A percentile compares a stretch with the other conserved stretches of the same genome.
These are phyloP conservation scores for Sebastes kiyomatsui DNA, from an alignment of 2,797 vertebrate genomes.

Conservation along the genomic window DNA sequence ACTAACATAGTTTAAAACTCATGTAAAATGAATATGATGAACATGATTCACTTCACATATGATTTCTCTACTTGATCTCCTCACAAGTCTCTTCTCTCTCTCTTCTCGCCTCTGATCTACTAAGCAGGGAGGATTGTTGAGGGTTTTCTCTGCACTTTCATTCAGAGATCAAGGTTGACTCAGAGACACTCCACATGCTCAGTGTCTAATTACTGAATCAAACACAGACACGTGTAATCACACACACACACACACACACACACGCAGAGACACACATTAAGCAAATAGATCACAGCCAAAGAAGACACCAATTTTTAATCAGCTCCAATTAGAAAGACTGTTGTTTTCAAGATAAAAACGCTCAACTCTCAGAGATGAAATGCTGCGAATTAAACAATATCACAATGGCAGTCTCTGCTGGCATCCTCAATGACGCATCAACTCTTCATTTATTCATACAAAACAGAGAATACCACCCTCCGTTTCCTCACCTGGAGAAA, in stretches of 20 bases:
- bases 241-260: neutral
- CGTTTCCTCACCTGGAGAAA: slow-evolving; percentile 22
- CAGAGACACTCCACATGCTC: neutral
- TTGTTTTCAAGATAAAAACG: slow-evolving; percentile 3
- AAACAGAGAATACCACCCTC: neutral
- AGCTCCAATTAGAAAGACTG: neutral
- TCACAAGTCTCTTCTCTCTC: slow-evolving; percentile 42
- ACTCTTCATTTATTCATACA: slow-evolving; percentile 1
- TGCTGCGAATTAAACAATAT: neutral
- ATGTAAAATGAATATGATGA: neutral
- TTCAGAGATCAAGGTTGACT: slow-evolving; percentile 43
- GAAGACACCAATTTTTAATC: neutral
- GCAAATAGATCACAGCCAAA: slow-evolving; percentile 7
- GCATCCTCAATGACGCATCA: neutral
- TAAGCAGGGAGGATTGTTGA: slow-evolving; percentile 27
- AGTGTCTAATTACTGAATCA: slow-evolving; percentile 39
- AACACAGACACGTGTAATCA: neutral
- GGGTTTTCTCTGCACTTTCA: slow-evolving; percentile 20
- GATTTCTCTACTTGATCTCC: slow-evolving; percentile 12
- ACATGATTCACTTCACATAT: neutral
- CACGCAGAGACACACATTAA: neutral
- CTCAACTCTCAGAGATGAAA: neutral
- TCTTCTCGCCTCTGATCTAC: slow-evolving; percentile 47
- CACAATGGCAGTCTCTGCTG: neutral
- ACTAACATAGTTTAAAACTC: neutral